These are phyloP conservation scores for Lamellibrachia luymesi DNA, from an alignment of 1,140 invertebrate species.

Conservation along the genomic window DNA sequence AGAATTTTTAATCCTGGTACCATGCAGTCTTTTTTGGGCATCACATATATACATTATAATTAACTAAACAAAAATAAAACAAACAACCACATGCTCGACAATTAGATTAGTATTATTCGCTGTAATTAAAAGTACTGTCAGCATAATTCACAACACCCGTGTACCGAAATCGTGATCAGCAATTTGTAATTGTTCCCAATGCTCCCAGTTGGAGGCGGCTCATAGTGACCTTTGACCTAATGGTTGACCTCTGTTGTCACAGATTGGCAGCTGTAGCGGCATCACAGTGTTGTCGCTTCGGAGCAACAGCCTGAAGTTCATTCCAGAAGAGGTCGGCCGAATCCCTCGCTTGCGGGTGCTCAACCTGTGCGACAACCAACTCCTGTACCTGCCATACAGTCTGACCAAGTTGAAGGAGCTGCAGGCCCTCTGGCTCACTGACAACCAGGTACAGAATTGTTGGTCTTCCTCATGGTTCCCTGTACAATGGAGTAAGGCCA, in stretches of 20 bases:
- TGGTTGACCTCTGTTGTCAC: constrained; percentile 15
- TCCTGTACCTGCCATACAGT: constrained; percentile 86
- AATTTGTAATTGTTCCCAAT: not conserved
- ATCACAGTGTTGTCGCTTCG: constrained; percentile 82
- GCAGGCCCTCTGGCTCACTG: constrained; percentile 88
- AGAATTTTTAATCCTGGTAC: no score
- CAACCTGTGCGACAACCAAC: constrained; percentile 86
- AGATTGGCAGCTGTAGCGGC: constrained; percentile 84
- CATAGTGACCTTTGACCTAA: not conserved
- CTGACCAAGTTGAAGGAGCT: constrained; percentile 79
- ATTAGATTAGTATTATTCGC: no score
- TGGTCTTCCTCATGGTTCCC: no score
- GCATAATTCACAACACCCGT: no score
- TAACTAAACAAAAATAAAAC: no score
- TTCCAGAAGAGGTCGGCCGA: constrained; percentile 89
- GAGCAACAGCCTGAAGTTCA: constrained; percentile 72
- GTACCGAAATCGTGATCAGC: not conserved
- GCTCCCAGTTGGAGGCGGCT: no score
- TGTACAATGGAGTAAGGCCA: no score
- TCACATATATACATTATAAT: no score
- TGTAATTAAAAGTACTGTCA: no score
- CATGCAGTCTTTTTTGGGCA: no score
- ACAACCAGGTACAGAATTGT: constrained; percentile 66
- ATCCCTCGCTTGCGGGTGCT: constrained; percentile 79
- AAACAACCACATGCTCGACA: no score